Base-by-base conservation (phyloP, 2,113 vertebrate genomes). In the Sebastes fasciatus region DNA sequence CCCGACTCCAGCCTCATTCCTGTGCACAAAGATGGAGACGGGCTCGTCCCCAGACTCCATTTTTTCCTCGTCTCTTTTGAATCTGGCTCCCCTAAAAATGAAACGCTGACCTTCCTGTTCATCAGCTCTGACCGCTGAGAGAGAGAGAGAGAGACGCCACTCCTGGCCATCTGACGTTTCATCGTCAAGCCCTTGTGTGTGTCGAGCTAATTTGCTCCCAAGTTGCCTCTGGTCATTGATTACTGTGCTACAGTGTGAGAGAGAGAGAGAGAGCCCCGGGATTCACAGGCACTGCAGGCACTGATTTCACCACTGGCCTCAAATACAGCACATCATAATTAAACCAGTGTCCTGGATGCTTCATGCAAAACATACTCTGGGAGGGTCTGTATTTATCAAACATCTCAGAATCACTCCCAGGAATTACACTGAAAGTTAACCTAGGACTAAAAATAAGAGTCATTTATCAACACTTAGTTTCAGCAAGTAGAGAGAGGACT, bases 221-320 rank as follows among this genome's bases (percentile, higher is more conserved):
- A 84, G 83, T 90, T 89, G 79, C 86, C 80, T 79, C 80, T 64
- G 72, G 79, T 66, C 88, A 93, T 93, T 91, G 90, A 93, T 94
- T 88, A 88, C 72, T 85, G 86, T 65, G 81, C 85, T 81, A 82
- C 68, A 68, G 74, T 78, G 82, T 65, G 80, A 43, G 62, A 74
- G 86, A 79, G 75, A 34, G 34, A 34, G 34, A 34, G 62, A 74
- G 86, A 79, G 72, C 57, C 13, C 40, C 49, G 74, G 69, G 74
- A 79, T 77, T 88, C 67, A 42, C 73, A 80, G 79, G 16, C 80
- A 78, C 77, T 89, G 85, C 88, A 75, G 86, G 68, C 85, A 77
- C 61, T n/a, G 67, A 75, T 65, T 87, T 88, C 72, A 78, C 84
- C 85, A 75, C 58, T 74, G 64, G 58, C 63, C 66, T 82, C 43